These are phyloP conservation scores for Ostrea edulis DNA, from an alignment of 1,140 invertebrate genomes.

Conservation along the genomic window DNA sequence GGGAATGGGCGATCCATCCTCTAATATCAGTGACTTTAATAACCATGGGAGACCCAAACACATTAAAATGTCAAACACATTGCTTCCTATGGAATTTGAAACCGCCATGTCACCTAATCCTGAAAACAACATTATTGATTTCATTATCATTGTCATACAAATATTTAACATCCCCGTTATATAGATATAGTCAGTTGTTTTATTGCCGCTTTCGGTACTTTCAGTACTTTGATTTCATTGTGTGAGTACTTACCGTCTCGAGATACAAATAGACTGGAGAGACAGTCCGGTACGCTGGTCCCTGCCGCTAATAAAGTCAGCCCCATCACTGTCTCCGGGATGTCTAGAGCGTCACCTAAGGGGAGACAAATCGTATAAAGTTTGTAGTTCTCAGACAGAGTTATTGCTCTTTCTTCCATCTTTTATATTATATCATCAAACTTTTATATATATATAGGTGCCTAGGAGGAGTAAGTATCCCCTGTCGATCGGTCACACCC, in stretches of 20 bases:
- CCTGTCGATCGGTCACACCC: too few species aligned
- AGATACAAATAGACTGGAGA: slow-evolving; percentile 97
- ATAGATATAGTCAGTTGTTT: too few species aligned
- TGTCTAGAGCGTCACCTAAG: slow-evolving; percentile 75
- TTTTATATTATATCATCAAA: too few species aligned
- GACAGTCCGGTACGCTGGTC: slow-evolving; percentile 97
- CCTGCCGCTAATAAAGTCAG: slow-evolving; percentile 96
- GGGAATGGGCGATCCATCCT: slow-evolving; percentile 56
- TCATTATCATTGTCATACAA: too few species aligned
- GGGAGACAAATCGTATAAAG: slow-evolving; percentile 1
- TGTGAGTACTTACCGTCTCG: slow-evolving; percentile 89
- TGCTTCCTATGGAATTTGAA: slow-evolving; percentile 98
- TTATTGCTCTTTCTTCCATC: too few species aligned
- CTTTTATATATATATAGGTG: too few species aligned
- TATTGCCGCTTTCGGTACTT: too few species aligned
- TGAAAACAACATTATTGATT: slow-evolving; percentile 49
- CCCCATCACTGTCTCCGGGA: slow-evolving; percentile 92
- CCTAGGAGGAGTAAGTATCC: too few species aligned
- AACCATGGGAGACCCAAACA: slow-evolving; percentile 96
- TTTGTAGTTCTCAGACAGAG: too few species aligned
- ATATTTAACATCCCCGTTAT: too few species aligned
- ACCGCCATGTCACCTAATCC: slow-evolving; percentile 96
- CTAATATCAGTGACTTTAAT: slow-evolving; percentile 63
- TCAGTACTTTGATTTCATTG: too few species aligned
- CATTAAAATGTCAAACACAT: slow-evolving; percentile 99